Evolutionary conservation across 2,113 vertebrate genomes (phyloP).

Genomic region (Tachycineta bicolor): DNA sequence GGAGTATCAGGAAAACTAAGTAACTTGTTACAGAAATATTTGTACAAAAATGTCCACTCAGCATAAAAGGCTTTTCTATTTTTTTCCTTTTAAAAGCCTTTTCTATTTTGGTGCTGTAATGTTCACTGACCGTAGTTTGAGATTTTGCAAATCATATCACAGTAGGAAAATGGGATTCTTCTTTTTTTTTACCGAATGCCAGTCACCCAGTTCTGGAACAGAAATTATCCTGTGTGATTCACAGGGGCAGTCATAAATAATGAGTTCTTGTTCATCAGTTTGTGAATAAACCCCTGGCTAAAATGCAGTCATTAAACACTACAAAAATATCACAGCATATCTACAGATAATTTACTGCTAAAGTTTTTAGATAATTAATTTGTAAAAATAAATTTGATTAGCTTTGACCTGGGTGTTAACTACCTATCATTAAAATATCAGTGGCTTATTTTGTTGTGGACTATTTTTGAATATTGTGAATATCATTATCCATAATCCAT

Average conservation of each 20-base stretch:
- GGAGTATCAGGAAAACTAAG: not conserved
- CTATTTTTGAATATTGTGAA: not conserved
- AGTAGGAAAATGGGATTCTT: not conserved
- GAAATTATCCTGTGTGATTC: not conserved
- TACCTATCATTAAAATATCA: not conserved
- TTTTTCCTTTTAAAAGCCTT: not conserved
- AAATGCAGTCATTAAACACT: slow-evolving; percentile 16
- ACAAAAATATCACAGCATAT: not conserved
- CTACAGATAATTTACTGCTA: not conserved
- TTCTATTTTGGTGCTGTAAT: not conserved
- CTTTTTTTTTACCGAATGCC: not conserved
- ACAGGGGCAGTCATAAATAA: not conserved
- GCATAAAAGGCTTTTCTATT: not conserved
- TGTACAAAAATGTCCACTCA: not conserved
- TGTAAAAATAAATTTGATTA: slow-evolving; percentile 28
- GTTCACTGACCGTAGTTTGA: not conserved
- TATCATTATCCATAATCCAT: not conserved
- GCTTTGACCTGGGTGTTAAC: slow-evolving; percentile 4
- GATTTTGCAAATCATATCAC: not conserved
- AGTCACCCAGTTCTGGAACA: not conserved
- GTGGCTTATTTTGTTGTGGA: not conserved
- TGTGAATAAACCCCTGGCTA: slow-evolving; percentile 12
- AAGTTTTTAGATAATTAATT: slow-evolving; percentile 37
- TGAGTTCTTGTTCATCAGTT: not conserved
- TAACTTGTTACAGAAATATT: not conserved